Evolutionary conservation across 2,113 vertebrate genomes (phyloP).

Genomic region (Eudyptes chrysolophus): DNA sequence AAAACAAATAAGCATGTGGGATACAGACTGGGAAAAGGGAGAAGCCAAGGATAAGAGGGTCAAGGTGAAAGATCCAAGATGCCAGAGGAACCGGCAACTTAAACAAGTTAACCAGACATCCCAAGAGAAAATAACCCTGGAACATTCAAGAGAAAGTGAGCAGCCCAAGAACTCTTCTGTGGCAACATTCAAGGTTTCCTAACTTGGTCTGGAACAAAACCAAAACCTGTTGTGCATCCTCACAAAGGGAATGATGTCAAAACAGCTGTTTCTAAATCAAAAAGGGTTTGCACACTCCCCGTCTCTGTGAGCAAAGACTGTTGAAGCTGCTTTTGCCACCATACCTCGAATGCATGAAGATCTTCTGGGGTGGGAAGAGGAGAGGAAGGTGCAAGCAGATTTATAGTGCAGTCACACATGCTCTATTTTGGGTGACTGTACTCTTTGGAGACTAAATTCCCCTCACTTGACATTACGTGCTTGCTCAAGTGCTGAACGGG

Average conservation of each 20-base stretch:
- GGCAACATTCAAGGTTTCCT: neutral
- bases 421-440: neutral
- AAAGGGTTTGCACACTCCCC: neutral
- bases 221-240: neutral
- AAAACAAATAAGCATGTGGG: neutral
- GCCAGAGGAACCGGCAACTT: neutral
- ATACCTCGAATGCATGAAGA: neutral
- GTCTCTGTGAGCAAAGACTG: neutral
- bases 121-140: neutral
- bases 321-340: neutral
- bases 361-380: neutral
- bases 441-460: neutral
- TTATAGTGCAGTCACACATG: neutral
- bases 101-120: neutral
- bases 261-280: neutral
- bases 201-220: neutral
- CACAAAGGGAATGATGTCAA: neutral
- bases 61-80: neutral
- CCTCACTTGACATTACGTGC: neutral
- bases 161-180: neutral
- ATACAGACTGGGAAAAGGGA: neutral
- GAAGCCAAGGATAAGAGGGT: neutral
- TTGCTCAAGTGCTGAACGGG: neutral
- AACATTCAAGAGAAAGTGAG: conserved; percentile 20
- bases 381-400: neutral